Conservation (phyloP, 2,113 vertebrate species). For the Megaceryle maxima region DNA sequence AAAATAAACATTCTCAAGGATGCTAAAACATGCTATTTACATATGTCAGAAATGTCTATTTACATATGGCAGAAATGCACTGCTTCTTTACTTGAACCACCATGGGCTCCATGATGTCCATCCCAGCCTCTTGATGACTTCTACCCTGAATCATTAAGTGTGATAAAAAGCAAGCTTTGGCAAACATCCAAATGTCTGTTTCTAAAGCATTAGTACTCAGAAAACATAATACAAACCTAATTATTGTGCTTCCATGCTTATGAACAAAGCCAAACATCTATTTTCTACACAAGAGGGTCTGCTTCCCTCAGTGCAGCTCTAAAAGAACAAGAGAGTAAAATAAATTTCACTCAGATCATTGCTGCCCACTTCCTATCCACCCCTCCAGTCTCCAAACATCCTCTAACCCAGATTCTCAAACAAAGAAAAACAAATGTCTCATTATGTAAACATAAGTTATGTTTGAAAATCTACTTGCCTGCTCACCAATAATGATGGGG, state of each 20-base stretch:
- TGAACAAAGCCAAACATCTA: slow-evolving; percentile 4
- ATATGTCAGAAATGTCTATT: background rate
- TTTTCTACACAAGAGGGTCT: background rate
- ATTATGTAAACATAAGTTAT: slow-evolving; percentile 38
- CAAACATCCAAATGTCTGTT: background rate
- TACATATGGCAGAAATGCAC: background rate
- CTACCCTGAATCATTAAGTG: slow-evolving; percentile 24
- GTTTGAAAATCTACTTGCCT: slow-evolving; percentile 27
- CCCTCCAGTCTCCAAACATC: slow-evolving; percentile 46
- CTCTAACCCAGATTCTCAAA: slow-evolving; percentile 47
- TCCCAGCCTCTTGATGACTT: slow-evolving; percentile 30
- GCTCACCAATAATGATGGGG: background rate
- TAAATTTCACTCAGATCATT: slow-evolving; percentile 43
- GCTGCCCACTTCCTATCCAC: slow-evolving; percentile 30
- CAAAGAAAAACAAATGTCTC: slow-evolving; percentile 52
- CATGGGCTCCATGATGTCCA: background rate
- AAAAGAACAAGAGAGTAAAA: slow-evolving; percentile 3
- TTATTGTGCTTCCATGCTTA: background rate
- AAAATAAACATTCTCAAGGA: background rate
- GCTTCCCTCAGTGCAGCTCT: background rate
- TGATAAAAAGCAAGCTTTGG: slow-evolving; percentile 34
- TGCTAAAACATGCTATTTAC: background rate
- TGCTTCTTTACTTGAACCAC: background rate
- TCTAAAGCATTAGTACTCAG: slow-evolving; percentile 48
- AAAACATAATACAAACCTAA: background rate